A percentile compares a stretch with the other conserved stretches of the same genome.
These are phyloP conservation scores for Pasiphila rectangulata DNA, from an alignment of 2,888 invertebrate species.

Conservation along the genomic window DNA sequence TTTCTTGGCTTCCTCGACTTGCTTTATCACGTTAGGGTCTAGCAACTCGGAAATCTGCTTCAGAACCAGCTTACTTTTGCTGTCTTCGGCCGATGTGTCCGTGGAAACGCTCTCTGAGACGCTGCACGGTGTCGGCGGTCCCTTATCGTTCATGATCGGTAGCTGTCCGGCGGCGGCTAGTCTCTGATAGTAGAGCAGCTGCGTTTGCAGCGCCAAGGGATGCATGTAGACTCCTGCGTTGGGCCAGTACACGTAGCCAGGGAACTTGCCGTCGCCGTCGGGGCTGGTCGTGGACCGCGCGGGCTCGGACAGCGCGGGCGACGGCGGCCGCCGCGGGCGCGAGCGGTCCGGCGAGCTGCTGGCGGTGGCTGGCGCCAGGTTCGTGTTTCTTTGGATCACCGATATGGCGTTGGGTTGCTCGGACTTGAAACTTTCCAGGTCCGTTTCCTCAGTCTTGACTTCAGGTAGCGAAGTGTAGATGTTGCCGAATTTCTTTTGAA, in stretches of 20 bases:
- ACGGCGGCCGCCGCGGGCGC: constrained; percentile 50
- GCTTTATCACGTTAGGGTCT: constrained; percentile 70
- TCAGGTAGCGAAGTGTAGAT: constrained; percentile 80
- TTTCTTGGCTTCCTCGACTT: constrained; percentile 55
- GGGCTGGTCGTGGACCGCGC: constrained; percentile 59
- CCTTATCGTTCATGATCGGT: constrained; percentile 62
- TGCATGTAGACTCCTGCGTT: constrained; percentile 86
- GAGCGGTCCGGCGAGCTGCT: constrained; percentile 70
- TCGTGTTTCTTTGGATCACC: constrained; percentile 72
- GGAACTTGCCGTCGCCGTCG: constrained; percentile 60
- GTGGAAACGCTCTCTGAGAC: constrained; percentile 46
- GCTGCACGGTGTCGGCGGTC: constrained; percentile 55
- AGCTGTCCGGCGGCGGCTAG: constrained; percentile 81
- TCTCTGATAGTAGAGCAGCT: constrained; percentile 87
- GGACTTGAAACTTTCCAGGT: constrained; percentile 70
- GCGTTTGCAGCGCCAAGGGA: constrained; percentile 86
- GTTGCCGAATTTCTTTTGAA: constrained; percentile 83
- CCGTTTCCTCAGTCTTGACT: constrained; percentile 82
- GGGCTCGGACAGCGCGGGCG: constrained; percentile 66
- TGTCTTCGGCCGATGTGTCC: constrained; percentile 66
- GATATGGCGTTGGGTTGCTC: constrained; percentile 72
- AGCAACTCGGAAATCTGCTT: constrained; percentile 73
- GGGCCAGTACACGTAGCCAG: constrained; percentile 86
- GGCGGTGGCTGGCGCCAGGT: constrained; percentile 58
- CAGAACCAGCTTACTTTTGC: constrained; percentile 64